Evolutionary conservation across 2,888 invertebrate species (phyloP).

Genomic region (Vandiemenella viatica): DNA sequence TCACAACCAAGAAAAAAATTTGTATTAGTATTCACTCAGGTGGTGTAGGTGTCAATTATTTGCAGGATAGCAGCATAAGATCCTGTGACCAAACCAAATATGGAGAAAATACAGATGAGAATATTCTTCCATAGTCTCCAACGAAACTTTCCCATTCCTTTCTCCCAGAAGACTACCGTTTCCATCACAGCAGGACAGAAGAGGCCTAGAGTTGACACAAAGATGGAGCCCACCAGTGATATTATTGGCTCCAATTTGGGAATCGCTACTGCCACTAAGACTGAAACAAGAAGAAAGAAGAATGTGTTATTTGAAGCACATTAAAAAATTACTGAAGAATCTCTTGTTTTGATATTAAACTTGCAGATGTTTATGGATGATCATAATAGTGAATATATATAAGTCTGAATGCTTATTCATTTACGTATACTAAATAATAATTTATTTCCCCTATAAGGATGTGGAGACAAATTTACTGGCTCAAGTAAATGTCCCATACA

Average conservation of each 20-base stretch:
- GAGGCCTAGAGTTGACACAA: conserved; percentile 10
- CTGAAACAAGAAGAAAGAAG: conserved; percentile 1
- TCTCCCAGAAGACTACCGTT: conserved; percentile 5
- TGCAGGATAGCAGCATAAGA: conserved; percentile 5
- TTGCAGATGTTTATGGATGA: no score
- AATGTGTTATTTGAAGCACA: no score
- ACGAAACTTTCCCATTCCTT: neutral
- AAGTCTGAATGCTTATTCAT: no score
- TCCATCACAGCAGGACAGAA: conserved; percentile 9
- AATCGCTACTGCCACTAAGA: conserved; percentile 7
- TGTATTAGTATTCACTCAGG: no score
- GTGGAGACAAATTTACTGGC: no score
- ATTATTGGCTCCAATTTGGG: conserved; percentile 9
- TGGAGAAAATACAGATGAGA: neutral
- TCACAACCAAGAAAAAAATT: no score
- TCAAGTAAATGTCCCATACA: no score
- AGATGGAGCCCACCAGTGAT: conserved; percentile 9
- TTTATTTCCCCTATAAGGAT: no score
- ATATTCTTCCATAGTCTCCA: conserved; percentile 5
- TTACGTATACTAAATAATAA: no score
- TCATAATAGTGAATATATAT: no score
- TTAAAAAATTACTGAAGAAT: no score
- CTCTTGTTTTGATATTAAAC: no score
- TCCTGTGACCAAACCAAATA: conserved; percentile 5
- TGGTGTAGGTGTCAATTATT: conserved; percentile 6